Percentiles rank a stretch among this genome's conserved stretches.
These are phyloP conservation scores for Ptilodon capucinus DNA, from an alignment of 2,888 invertebrate genomes.

Conservation along the genomic window DNA sequence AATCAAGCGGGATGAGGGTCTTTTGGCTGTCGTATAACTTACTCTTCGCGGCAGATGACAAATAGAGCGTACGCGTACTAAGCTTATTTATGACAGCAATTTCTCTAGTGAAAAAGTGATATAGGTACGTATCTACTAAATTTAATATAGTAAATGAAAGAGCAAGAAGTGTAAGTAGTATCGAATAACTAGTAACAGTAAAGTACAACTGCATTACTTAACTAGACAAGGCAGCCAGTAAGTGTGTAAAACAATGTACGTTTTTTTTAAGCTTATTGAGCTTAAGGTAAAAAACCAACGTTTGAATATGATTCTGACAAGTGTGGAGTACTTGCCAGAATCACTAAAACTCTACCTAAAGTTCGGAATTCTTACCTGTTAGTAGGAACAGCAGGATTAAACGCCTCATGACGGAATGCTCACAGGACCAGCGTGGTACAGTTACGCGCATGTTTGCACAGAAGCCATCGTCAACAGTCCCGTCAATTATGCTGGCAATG, in stretches of 20 bases:
- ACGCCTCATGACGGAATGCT: conserved; percentile 66
- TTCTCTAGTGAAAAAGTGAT: conserved; percentile 6
- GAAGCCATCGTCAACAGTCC: conserved; percentile 63
- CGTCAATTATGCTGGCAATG: conserved; percentile 55
- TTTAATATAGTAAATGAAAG: background rate
- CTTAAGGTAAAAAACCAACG: background rate
- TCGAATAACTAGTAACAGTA: too few species aligned
- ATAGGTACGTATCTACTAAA: background rate
- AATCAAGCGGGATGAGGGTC: conserved; percentile 52
- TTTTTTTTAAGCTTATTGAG: too few species aligned
- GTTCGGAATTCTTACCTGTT: conserved; percentile 62
- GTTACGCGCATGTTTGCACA: conserved; percentile 51
- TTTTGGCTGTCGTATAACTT: conserved; percentile 56
- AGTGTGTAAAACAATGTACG: too few species aligned
- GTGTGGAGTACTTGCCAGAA: background rate
- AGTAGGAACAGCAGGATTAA: conserved; percentile 64
- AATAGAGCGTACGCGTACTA: conserved; percentile 31
- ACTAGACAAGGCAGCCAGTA: background rate
- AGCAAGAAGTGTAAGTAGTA: background rate
- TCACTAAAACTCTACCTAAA: background rate
- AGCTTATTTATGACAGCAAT: background rate
- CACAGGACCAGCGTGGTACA: conserved; percentile 37
- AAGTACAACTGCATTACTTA: too few species aligned
- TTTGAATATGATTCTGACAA: background rate
- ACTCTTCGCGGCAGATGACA: conserved; percentile 39